Evolutionary conservation across 2,797 vertebrate species (phyloP).

Genomic region (Microctenopoma stevenorrisi): DNA sequence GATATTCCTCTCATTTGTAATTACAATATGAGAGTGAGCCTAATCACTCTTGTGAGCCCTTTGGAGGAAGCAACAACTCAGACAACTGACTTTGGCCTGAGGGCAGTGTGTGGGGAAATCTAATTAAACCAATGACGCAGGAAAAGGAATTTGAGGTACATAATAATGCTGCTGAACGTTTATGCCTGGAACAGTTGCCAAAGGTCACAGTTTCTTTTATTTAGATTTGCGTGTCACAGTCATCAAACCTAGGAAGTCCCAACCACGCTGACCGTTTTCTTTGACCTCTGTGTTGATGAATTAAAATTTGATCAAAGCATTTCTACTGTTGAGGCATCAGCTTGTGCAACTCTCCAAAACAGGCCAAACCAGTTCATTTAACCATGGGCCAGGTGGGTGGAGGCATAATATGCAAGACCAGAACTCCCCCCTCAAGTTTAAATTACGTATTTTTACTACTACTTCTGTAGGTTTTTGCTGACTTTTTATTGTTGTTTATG

Average conservation of each 20-base stretch:
- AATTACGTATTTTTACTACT: neutral
- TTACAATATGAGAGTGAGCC: neutral
- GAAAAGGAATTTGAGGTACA: conserved; percentile 16
- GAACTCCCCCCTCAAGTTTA: neutral
- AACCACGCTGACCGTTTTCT: neutral
- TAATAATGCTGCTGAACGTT: neutral
- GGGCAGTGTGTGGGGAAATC: conserved; percentile 22
- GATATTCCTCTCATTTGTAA: neutral
- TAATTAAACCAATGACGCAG: conserved; percentile 43
- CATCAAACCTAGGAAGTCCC: neutral
- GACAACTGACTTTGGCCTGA: conserved; percentile 9
- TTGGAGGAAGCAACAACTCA: conserved; percentile 17
- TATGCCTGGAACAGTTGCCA: conserved; percentile 17
- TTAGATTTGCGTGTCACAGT: conserved; percentile 11
- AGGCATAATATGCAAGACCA: neutral
- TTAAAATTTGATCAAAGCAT: conserved; percentile 5
- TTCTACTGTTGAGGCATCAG: neutral
- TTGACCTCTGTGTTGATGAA: neutral
- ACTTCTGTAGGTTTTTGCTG: neutral
- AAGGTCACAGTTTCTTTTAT: conserved; percentile 14
- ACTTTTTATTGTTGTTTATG: neutral
- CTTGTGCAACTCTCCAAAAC: neutral
- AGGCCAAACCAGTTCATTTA: neutral
- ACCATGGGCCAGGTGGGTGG: neutral
- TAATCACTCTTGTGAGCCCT: neutral